Percentiles rank a stretch among this genome's conserved stretches.
phyloP scores from a whole-genome alignment of 2,888 invertebrate species.

The Toxonevra muliebris region DNA sequence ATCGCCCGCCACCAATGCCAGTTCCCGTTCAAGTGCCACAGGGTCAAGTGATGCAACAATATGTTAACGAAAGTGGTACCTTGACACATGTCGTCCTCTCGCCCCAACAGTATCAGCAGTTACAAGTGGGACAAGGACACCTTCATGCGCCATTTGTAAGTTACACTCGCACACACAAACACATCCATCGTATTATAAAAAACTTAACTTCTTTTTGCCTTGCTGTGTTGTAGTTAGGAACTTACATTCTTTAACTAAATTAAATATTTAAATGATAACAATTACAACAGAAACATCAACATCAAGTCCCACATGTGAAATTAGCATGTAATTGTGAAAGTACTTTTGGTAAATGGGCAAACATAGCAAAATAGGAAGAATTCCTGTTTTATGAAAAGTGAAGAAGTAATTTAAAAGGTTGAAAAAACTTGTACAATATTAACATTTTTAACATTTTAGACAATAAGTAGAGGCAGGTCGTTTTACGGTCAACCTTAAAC shows the following conservation, averaged over 20 bases:
- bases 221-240: not conserved
- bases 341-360: not conserved
- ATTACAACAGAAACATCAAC: not conserved
- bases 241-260: not conserved
- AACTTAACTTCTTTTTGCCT: too few species aligned
- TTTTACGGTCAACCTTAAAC: too few species aligned
- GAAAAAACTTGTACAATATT: too few species aligned
- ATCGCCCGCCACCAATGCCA: conserved; percentile 78
- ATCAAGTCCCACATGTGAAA: not conserved
- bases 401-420: too few species aligned
- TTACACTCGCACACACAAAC: conserved; percentile 38
- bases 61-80: conserved; percentile 89
- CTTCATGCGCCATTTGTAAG: conserved; percentile 75
- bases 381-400: too few species aligned
- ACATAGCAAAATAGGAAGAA: not conserved
- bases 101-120: conserved; percentile 71
- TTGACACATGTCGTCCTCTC: conserved; percentile 91
- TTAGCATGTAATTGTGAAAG: not conserved
- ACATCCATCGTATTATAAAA: too few species aligned
- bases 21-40: conserved; percentile 93
- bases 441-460: too few species aligned
- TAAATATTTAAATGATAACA: not conserved
- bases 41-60: conserved; percentile 90
- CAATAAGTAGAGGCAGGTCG: too few species aligned
- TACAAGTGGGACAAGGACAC: conserved; percentile 67